Evolutionary conservation across 1,140 invertebrate species (phyloP), one percentile per base, ranked within the genome.

Genomic region (Aphaenogaster rudis): DNA sequence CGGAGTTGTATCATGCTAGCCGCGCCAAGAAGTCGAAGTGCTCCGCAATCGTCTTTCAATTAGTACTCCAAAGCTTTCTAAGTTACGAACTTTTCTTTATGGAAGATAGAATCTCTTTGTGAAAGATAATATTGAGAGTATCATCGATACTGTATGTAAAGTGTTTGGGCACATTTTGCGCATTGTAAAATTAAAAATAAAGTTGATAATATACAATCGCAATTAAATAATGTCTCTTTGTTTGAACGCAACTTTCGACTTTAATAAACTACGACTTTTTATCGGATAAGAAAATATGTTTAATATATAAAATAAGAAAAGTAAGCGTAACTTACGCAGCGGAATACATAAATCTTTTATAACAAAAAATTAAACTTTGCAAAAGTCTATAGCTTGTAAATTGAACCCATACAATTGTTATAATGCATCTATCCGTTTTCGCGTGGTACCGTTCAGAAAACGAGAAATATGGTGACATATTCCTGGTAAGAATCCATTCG

Each of bases 401-500:
- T 61, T 28, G 67, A 50, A 28, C 13, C 1, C 17, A 66, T 52
- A 57, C 66, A 79, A 86, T 86, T 59, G 63, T 78, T 79, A 54
- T 79, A 79, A 86, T 79, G 39, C 48, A 64, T 33, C 63, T 79
- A 66, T 57, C 61, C 71, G 48, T 78, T 84, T 76, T 17, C 63
- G 36, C n/a, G 39, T 42, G 61, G 28, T 77, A 57, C 39, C 21
- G 36, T 33, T 66, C 76, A 57, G 39, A 86, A 28, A 54, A 66
- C 48, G 71, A 79, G 63, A 86, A 86, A 86, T 86, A 86, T 57
- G 71, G 74, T 66, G 74, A 86, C 82, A 79, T 64, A 79, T 86
- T 64, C 82, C 50, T 54, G 82, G 71, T 86, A 78, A 86, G 82
- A 86, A 86, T 86, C 82, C 74, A 86, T 86, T 86, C 48, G 59